Percentiles rank a stretch among this genome's conserved stretches.
phyloP scores from a whole-genome alignment of 1,140 invertebrate species.

The Carcinoscorpius rotundicauda region DNA sequence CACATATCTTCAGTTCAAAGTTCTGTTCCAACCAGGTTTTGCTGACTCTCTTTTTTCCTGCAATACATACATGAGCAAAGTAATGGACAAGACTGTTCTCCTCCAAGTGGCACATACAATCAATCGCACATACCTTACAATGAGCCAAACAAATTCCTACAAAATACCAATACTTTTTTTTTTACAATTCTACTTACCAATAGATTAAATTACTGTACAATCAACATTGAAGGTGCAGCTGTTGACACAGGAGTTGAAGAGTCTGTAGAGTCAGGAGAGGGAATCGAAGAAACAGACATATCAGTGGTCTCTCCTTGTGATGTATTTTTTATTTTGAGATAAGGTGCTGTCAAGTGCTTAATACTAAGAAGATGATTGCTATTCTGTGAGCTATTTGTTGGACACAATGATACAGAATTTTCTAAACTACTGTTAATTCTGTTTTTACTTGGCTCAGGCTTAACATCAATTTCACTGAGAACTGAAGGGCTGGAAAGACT shows the following conservation, averaged over 20 bases:
- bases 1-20: no score
- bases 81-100: no score
- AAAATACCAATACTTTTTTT: no score
- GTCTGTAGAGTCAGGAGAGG: conserved; percentile 17
- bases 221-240: neutral
- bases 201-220: no score
- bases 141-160: no score
- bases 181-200: no score
- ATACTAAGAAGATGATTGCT: conserved; percentile 16
- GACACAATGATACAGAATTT: conserved; percentile 1
- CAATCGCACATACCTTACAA: no score
- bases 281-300: conserved; percentile 6
- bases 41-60: no score
- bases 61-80: no score
- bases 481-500: conserved; percentile 4
- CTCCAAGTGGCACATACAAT: no score
- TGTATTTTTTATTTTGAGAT: neutral
- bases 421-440: neutral
- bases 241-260: conserved; percentile 11
- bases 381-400: neutral
- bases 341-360: conserved; percentile 11
- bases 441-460: neutral
- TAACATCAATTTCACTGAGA: neutral
- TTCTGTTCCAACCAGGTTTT: no score
- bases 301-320: neutral